Conservation (phyloP, 2,888 invertebrate species). For the Temnothorax ravouxi region DNA sequence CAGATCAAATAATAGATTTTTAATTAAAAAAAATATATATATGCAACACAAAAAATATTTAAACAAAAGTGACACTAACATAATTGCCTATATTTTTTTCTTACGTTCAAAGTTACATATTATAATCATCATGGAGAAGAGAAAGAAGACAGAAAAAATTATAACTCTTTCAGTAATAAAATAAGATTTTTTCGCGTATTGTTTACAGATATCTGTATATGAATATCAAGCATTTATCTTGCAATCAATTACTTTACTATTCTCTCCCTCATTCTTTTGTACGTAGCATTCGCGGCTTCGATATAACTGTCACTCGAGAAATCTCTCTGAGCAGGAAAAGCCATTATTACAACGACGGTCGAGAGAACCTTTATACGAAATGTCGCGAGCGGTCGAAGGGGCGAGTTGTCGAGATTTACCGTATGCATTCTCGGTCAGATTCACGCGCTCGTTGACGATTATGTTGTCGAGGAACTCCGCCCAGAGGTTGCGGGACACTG, state of each 20-base stretch:
- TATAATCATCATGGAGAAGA: neutral
- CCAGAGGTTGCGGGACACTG: slow-evolving; percentile 52
- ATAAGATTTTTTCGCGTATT: too few relatives aligned
- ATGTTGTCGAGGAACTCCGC: slow-evolving; percentile 70
- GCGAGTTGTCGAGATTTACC: slow-evolving; percentile 53
- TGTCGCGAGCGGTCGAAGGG: slow-evolving; percentile 54
- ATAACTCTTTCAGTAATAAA: neutral
- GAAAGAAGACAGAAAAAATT: neutral
- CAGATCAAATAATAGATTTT: neutral
- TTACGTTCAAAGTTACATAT: neutral
- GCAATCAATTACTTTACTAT: neutral
- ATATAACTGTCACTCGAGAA: slow-evolving; percentile 61
- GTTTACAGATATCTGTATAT: neutral
- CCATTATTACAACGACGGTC: slow-evolving; percentile 28
- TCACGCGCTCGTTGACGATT: slow-evolving; percentile 56
- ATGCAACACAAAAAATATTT: neutral
- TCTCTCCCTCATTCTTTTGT: neutral
- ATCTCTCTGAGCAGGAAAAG: slow-evolving; percentile 10
- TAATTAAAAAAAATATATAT: neutral
- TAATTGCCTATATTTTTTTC: neutral
- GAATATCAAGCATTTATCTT: neutral
- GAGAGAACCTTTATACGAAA: slow-evolving; percentile 35
- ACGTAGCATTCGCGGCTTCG: slow-evolving; percentile 31
- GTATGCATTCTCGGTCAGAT: slow-evolving; percentile 19
- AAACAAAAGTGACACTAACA: neutral